These are phyloP conservation scores for Pyrrhia umbra DNA, from an alignment of 2,888 invertebrate genomes.

Conservation along the genomic window DNA sequence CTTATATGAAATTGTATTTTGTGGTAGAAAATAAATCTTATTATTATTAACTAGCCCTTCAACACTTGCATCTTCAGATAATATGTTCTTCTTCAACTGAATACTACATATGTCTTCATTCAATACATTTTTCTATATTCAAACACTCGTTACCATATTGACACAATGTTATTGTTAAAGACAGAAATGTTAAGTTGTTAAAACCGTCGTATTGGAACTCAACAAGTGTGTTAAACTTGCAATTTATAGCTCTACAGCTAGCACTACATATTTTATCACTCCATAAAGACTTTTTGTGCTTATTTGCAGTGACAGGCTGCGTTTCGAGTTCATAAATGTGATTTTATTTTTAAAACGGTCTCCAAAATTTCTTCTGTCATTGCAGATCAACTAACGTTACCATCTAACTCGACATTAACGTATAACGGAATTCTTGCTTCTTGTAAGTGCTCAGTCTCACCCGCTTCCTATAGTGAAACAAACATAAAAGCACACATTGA, in stretches of 20 bases:
- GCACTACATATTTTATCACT: not conserved
- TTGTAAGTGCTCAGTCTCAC: not conserved
- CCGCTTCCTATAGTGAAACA: slow-evolving; percentile 24
- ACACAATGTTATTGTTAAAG: not conserved
- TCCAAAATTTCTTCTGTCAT: slow-evolving; percentile 9
- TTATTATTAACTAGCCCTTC: too few species aligned
- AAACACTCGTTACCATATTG: too few species aligned
- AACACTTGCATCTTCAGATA: not conserved
- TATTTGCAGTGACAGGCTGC: not conserved
- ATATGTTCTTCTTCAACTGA: not conserved
- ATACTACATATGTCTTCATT: not conserved
- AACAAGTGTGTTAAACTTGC: not conserved
- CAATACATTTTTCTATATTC: not conserved
- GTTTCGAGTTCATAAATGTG: not conserved
- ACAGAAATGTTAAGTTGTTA: not conserved
- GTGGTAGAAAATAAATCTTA: too few species aligned
- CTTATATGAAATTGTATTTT: too few species aligned
- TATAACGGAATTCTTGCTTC: slow-evolving; percentile 35
- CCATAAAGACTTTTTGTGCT: not conserved
- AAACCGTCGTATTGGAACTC: not conserved
- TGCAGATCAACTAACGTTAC: slow-evolving; percentile 18
- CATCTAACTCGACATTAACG: slow-evolving; percentile 18
- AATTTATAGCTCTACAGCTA: not conserved
- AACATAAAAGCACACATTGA: slow-evolving; percentile 30
- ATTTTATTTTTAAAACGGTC: not conserved